These are phyloP conservation scores for Drosophila saltans DNA, from an alignment of 1,140 invertebrate species.

Conservation along the genomic window DNA sequence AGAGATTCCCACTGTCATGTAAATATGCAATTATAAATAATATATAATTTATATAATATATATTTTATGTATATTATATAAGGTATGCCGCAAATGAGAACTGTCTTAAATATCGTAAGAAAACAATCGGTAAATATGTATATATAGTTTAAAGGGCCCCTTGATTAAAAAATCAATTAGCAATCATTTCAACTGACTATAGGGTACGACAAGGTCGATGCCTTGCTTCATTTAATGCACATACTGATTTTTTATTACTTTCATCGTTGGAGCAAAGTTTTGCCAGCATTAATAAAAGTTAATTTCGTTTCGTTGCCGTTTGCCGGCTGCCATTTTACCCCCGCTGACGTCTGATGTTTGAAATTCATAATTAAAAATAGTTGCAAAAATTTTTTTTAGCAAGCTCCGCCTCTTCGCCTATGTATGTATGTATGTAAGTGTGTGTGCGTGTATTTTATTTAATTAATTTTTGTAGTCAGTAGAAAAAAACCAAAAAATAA, in stretches of 20 bases:
- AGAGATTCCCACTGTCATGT: too few relatives aligned
- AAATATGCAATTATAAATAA: too few relatives aligned
- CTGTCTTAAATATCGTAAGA: too few relatives aligned
- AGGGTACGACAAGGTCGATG: background rate
- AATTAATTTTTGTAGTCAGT: slow-evolving; percentile 23
- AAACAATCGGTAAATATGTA: too few relatives aligned
- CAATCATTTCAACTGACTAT: too few relatives aligned
- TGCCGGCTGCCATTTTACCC: slow-evolving; percentile 15
- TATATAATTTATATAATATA: too few relatives aligned
- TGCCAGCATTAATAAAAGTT: slow-evolving; percentile 64
- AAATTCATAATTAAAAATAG: slow-evolving; percentile 79
- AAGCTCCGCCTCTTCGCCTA: slow-evolving; percentile 8
- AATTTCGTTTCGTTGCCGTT: slow-evolving; percentile 49
- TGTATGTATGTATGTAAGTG: background rate
- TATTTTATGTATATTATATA: too few relatives aligned
- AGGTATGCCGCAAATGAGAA: too few relatives aligned
- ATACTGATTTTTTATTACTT: slow-evolving; percentile 51
- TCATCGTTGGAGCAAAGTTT: slow-evolving; percentile 52
- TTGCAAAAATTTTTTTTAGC: slow-evolving; percentile 53
- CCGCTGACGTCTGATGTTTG: slow-evolving; percentile 34
- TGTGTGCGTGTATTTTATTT: slow-evolving; percentile 26
- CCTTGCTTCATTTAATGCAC: background rate
- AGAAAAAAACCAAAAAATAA: background rate
- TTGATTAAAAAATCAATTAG: too few relatives aligned
- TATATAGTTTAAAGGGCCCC: too few relatives aligned